Percentiles rank a stretch among this genome's conserved stretches.
Conservation (phyloP, 2,113 vertebrate species). For the Cisticola juncidis region DNA sequence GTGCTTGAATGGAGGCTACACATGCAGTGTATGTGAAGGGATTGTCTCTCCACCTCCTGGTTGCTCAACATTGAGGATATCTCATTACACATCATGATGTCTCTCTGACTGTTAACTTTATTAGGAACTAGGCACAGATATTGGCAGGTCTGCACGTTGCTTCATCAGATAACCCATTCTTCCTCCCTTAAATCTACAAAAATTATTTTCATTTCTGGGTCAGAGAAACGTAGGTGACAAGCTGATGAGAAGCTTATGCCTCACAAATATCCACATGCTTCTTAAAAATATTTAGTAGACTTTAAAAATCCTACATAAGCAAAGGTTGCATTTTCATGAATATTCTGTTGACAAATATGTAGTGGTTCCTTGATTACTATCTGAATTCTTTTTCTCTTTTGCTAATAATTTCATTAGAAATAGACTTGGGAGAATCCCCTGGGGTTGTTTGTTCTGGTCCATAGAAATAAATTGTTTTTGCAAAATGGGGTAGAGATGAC, state of each 20-base stretch:
- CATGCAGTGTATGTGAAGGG: fast-evolving
- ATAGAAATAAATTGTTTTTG: background rate
- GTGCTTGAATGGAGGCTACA: background rate
- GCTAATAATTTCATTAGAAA: background rate
- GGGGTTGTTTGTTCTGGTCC: background rate
- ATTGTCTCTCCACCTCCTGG: background rate
- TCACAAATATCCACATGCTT: background rate
- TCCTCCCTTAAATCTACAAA: background rate
- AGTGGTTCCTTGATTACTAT: background rate
- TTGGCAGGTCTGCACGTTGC: background rate
- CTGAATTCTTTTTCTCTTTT: background rate
- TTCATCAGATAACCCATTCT: background rate
- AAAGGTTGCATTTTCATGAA: background rate
- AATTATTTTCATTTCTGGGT: background rate
- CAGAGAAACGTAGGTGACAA: background rate
- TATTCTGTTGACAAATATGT: background rate
- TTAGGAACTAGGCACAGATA: background rate
- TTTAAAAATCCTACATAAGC: background rate
- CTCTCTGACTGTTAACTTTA: background rate
- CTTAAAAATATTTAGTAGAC: background rate
- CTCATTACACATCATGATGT: background rate
- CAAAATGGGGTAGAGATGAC: background rate
- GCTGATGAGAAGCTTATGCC: background rate
- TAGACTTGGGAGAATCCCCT: background rate
- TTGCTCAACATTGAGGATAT: background rate